A percentile compares a stretch with the other conserved stretches of the same genome.
phyloP scores from a whole-genome alignment of 2,113 vertebrate genomes.

The Sigmodon hispidus region DNA sequence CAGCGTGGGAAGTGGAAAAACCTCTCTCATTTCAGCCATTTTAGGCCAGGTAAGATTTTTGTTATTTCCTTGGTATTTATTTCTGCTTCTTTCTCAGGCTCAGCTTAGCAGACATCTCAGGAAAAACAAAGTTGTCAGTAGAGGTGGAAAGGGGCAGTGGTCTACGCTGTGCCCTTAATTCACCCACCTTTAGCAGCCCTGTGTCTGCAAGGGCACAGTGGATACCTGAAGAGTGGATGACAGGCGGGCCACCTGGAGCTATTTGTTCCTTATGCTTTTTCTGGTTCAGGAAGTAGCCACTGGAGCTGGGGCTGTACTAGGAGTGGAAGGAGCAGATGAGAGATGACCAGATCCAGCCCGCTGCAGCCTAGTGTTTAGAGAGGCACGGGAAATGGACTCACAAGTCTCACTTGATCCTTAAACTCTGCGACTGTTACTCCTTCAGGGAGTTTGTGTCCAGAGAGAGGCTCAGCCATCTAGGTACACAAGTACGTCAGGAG shows the following conservation, averaged over 20 bases:
- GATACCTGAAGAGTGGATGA: not conserved
- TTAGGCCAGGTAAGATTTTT: conserved; percentile 92
- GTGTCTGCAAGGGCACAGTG: not conserved
- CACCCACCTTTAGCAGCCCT: not conserved
- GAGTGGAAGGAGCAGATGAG: not conserved
- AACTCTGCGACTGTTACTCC: not conserved
- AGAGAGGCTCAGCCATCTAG: not conserved
- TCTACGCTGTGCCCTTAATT: not conserved
- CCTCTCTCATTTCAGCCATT: conserved; percentile 93
- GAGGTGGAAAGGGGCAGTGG: not conserved
- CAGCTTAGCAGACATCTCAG: not conserved
- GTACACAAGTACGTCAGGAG: not conserved
- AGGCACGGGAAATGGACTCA: not conserved
- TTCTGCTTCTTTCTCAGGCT: conserved; percentile 28
- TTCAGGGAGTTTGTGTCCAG: not conserved
- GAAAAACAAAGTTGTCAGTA: conserved; percentile 4
- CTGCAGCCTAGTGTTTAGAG: not conserved
- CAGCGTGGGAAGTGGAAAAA: conserved; percentile 95
- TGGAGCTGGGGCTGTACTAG: not conserved
- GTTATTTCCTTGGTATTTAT: not conserved
- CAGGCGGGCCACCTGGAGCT: not conserved
- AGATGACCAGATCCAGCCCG: not conserved
- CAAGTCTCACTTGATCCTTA: not conserved
- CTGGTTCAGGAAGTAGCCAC: not conserved
- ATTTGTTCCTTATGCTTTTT: not conserved